These are phyloP conservation scores for Stegastes partitus DNA, from an alignment of 2,113 vertebrate species.

Conservation along the genomic window DNA sequence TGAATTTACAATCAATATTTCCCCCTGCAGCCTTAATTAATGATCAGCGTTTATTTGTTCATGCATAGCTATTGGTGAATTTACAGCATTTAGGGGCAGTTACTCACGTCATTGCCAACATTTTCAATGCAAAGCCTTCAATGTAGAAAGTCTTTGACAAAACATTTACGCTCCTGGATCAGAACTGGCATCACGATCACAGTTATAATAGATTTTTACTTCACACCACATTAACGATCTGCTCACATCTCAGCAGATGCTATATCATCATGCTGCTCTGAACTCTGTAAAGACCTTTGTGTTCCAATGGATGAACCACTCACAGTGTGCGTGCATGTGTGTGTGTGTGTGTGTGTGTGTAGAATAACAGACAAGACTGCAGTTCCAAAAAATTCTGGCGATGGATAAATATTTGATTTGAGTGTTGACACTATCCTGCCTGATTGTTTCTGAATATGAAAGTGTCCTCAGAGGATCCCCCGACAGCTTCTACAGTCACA, in stretches of 20 bases:
- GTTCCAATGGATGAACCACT: too few relatives aligned
- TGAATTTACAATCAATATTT: too few relatives aligned
- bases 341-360: neutral
- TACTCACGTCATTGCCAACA: too few relatives aligned
- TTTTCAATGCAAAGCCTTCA: too few relatives aligned
- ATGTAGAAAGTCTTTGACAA: too few relatives aligned
- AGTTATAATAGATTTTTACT: neutral
- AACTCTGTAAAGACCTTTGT: neutral
- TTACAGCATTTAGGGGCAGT: too few relatives aligned
- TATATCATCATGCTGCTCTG: neutral
- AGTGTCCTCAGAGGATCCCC: neutral
- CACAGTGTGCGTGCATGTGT: too few relatives aligned
- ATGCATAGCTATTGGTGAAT: too few relatives aligned
- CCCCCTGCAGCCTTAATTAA: too few relatives aligned
- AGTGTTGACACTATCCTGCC: neutral
- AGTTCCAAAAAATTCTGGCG: neutral
- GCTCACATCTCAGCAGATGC: neutral
- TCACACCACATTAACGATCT: neutral
- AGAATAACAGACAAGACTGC: neutral
- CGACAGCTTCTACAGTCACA: neutral
- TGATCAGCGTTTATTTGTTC: too few relatives aligned
- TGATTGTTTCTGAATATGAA: constrained; percentile 13
- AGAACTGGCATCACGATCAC: neutral
- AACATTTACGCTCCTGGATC: too few relatives aligned
- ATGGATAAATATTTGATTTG: constrained; percentile 14